Base-by-base conservation (phyloP, 2,113 vertebrate species). In the Tretioscincus oriximinensis region DNA sequence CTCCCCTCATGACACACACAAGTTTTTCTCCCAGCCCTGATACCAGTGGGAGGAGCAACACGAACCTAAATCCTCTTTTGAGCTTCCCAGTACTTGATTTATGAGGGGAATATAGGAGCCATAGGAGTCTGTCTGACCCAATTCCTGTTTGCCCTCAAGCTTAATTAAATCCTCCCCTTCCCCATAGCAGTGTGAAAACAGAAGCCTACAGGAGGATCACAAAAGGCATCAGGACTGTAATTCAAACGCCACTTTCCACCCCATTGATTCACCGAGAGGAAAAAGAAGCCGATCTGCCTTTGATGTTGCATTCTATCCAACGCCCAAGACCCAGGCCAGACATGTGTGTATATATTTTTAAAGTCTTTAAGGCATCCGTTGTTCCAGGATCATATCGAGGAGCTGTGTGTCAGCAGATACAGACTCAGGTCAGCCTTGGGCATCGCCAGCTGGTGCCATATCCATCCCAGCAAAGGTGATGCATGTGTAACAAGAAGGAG, bases 71-170 rank as follows among this genome's bases (percentile, higher is more conserved):
- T 0, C 0, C 26, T 45, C 54, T 61, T 47, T 67, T 69, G 35
- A 86, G 29, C 29, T 88, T 66, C 58, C 75, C 24, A 45, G 74
- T 77, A 29, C 45, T 61, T 10, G 22, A 18, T 86, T 81, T 61
- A 16, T 24, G 18, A 29, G 28, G 26, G 5, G 71, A 41, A 58
- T 35, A 14, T 9, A 16, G 51, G 12, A 69, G 49, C 67, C 29
- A 41, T 31, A 35, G 5, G 31, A 77, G 66, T 31, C 63, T 66
- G 14, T 67, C 29, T 31, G 29, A 58, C 28, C 28, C 22, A 63
- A 76, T 26, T 26, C 22, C 22, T 75, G 28, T 12, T 28, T 68
- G n/a, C 45, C 12, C 64, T 10, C 47, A 77, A 66, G 22, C 54
- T 54, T 67, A 67, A 6, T 20, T 20, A 47, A 67, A 77, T 8